Base-by-base conservation (phyloP, 1,140 invertebrate genomes). In the Gryllus bimaculatus region DNA sequence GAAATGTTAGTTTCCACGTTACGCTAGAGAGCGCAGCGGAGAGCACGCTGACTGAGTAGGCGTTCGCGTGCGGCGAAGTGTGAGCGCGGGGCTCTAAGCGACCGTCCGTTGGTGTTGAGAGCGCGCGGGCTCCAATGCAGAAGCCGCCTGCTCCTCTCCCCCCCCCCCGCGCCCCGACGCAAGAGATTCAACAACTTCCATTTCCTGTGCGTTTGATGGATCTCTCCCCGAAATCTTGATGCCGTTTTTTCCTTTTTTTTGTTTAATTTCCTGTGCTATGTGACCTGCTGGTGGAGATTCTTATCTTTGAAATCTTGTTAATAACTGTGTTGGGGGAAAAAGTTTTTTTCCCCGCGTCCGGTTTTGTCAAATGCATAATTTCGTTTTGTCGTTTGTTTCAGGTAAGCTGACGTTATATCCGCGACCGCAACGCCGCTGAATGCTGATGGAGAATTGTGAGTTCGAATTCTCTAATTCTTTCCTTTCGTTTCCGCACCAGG, bases 231-330 rank as follows among this genome's bases (percentile, higher is more conserved):
- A 13, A 66, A 66, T 66, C 54, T 66, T 66, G 54, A 66, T 66
- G 54, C 10, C 10, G 54, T 66, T 66, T 66, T 66, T 66, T 7
- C 54, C 49, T 54, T 15, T 66, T 39, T 66, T 66, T 66, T 66
- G 54, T 66, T 66, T 66, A 66, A 66, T 66, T 66, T 66, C 54
- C 54, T 66, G 54, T 66, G 54, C 54, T 66, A 66, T 66, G 54
- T 66, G 54, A 66, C 54, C 54, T 66, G 54, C 18, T 66, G 10
- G 54, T 66, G 18, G 54, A 66, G 54, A 66, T 66, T 13, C 18
- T 66, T 66, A 66, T 66, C 54, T 66, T 66, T 66, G 18, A 66
- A 66, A 66, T 66, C 54, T 18, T 66, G 54, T 66, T 66, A 66
- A 39, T 39, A 39, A 66, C 54, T 66, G 54, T 18, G 54, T 18